phyloP scores from a whole-genome alignment of 2,797 vertebrate genomes.

The Semotilus atromaculatus region DNA sequence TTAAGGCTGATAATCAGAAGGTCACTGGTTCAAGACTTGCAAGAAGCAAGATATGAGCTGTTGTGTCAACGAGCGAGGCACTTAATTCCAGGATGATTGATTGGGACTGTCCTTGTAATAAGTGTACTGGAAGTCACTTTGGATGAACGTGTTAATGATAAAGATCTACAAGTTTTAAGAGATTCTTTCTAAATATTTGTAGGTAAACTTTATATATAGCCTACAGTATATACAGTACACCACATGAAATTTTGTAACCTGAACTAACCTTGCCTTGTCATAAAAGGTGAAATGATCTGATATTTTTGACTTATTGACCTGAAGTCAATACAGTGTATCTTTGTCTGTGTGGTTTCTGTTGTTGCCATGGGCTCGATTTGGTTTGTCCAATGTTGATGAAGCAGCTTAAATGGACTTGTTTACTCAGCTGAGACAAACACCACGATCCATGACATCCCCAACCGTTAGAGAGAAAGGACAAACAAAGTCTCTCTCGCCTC shows the following conservation, averaged over 20 bases:
- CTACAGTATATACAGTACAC: background rate
- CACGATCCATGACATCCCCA: constrained; percentile 36
- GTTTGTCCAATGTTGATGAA: constrained; percentile 40
- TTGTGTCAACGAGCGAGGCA: background rate
- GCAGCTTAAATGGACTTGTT: constrained; percentile 43
- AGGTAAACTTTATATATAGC: background rate
- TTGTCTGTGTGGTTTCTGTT: constrained; percentile 17
- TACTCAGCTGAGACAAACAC: constrained; percentile 50
- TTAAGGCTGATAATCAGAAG: constrained; percentile 1
- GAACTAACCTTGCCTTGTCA: background rate
- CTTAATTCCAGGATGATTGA: background rate
- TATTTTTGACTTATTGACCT: background rate
- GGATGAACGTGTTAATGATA: background rate
- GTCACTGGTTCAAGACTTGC: background rate
- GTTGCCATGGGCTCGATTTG: constrained; percentile 7
- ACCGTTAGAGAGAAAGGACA: constrained; percentile 30
- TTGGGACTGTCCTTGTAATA: background rate
- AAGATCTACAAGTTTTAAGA: background rate
- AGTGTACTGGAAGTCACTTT: background rate
- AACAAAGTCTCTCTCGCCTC: constrained; percentile 45
- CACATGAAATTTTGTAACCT: background rate
- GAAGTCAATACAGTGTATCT: background rate
- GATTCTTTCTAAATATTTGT: background rate
- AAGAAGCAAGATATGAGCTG: background rate
- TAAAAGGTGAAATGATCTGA: background rate